Base-by-base conservation (phyloP, 2,888 invertebrate genomes). In the Ischnura elegans region DNA sequence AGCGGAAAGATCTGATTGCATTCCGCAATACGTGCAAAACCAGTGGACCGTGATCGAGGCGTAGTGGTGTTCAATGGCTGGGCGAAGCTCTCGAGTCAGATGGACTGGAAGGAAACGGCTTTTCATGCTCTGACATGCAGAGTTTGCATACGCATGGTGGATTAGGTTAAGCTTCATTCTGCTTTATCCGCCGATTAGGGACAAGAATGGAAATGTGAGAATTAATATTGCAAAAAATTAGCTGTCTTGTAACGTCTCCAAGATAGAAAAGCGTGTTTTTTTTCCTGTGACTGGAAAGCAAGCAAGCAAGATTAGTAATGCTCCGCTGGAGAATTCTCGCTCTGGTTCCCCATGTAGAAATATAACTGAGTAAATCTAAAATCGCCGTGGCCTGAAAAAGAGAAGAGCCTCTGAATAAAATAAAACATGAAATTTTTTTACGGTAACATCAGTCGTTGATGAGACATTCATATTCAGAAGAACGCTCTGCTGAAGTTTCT, bases 1-100 rank as follows among this genome's bases (percentile, higher is more conserved):
- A 21, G 55, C 21, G n/a, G 42, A 4, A 8, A 25, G 43, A 90
- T 90, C 90, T 43, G 90, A 90, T 90, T 90, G 90, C 25, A 86
- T 86, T 86, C 45, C 76, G 10, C 10, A 76, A 16, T 36, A n/a
- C 46, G 90, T 10, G 90, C n/a, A n/a, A 66, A 61, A 61, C 19
- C 90, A 90, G n/a, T 61, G 90, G 42, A 90, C 90, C 90, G 45
- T 66, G 90, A 55, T 13, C 45, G 21, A 2, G 46, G 21, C 2
- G 5, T 45, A 36, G 43, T n/a, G 61, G 25, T 55, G 43, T 25
- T 42, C 61, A 10, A 90, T 55, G 43, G 61, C 66, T 10, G 8
- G 43, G n/a, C 25, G 5, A 45, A 90, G 42, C n/a, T n/a, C 21
- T n/a, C 21, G 5, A 61, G 61, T 61, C 61, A 6, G 87, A 87